phyloP scores from a whole-genome alignment of 2,113 vertebrate genomes.

The Scopus umbretta region DNA sequence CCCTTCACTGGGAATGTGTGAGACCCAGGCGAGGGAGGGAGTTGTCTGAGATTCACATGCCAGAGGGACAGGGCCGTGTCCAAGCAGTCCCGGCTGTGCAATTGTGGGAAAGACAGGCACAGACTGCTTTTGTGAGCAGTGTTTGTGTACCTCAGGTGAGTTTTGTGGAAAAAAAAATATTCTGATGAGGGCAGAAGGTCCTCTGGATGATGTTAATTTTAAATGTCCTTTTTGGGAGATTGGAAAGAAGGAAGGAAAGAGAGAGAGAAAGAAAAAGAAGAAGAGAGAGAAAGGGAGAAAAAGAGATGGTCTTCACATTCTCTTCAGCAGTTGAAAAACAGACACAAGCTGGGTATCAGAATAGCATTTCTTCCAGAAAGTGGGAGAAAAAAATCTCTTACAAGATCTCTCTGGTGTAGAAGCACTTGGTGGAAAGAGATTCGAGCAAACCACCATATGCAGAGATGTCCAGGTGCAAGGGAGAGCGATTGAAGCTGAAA shows the following conservation, averaged over 20 bases:
- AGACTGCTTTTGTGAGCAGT: not conserved
- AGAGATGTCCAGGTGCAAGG: not conserved
- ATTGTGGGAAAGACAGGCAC: not conserved
- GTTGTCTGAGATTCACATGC: not conserved
- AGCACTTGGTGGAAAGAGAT: not conserved
- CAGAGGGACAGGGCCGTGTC: fast-evolving
- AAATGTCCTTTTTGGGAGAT: not conserved
- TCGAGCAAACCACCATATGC: not conserved
- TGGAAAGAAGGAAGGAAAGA: not conserved
- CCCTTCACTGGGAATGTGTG: not conserved
- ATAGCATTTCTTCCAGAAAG: not conserved
- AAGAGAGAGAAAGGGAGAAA: no score
- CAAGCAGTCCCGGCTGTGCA: not conserved
- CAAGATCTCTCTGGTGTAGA: not conserved
- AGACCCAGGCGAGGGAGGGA: not conserved
- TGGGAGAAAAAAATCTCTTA: not conserved
- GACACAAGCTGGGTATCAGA: not conserved
- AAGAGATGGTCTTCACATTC: not conserved
- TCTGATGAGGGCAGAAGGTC: not conserved
- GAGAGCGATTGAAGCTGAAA: not conserved
- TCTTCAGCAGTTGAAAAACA: not conserved
- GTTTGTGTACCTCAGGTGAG: not conserved
- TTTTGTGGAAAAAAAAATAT: not conserved
- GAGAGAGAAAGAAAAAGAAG: no score
- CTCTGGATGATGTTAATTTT: not conserved